These are phyloP conservation scores for Aplodontia rufa DNA, from an alignment of 2,113 vertebrate species.

Conservation along the genomic window DNA sequence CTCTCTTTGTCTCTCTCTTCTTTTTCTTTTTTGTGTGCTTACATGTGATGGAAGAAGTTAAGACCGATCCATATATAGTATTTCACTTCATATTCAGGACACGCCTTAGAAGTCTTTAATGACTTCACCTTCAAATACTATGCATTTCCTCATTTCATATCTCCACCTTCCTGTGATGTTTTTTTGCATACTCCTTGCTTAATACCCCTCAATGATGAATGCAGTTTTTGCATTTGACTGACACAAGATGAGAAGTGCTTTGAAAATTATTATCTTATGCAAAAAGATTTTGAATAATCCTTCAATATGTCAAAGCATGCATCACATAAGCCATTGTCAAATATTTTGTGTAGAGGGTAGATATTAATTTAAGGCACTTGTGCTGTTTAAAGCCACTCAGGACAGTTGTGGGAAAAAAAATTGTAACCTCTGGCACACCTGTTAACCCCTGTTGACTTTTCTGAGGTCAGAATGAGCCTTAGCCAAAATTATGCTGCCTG, in stretches of 20 bases:
- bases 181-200: conserved; percentile 81
- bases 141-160: conserved; percentile 50
- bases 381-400: conserved; percentile 75
- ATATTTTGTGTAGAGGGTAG: conserved; percentile 80
- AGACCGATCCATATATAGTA: neutral
- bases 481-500: neutral
- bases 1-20: too few species aligned
- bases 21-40: too few species aligned
- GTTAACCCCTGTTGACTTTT: neutral
- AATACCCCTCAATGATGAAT: conserved; percentile 78
- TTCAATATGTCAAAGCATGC: conserved; percentile 81
- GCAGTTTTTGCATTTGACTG: conserved; percentile 82
- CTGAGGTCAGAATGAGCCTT: conserved; percentile 23
- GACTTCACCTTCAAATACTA: neutral
- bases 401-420: conserved; percentile 60
- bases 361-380: conserved; percentile 81
- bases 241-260: conserved; percentile 80
- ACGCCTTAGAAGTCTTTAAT: neutral
- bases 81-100: neutral
- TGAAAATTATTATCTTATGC: conserved; percentile 83
- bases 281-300: conserved; percentile 85
- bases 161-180: conserved; percentile 58
- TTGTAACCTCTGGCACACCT: conserved; percentile 54
- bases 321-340: conserved; percentile 82
- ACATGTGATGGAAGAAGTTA: too few species aligned